phyloP scores from a whole-genome alignment of 2,797 vertebrate species.

The Selene dorsalis region DNA sequence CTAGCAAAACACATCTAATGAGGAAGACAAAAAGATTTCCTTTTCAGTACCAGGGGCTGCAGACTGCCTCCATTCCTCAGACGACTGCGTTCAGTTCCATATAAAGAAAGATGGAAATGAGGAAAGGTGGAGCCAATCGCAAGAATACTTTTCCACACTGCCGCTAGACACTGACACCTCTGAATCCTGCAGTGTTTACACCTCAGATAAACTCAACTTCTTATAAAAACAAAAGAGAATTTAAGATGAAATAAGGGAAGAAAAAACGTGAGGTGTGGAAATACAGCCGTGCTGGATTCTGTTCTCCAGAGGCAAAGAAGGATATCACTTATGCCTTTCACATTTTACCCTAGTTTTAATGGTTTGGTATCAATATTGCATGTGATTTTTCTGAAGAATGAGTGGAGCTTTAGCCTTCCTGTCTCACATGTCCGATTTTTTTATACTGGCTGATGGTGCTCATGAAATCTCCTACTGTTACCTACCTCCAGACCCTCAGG shows the following conservation, averaged over 20 bases:
- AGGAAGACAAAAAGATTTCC: conserved; percentile 63
- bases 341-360: conserved; percentile 42
- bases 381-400: conserved; percentile 54
- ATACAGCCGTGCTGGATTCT: conserved; percentile 24
- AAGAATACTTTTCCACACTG: conserved; percentile 71
- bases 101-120: conserved; percentile 67
- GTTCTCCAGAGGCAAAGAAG: conserved; percentile 30
- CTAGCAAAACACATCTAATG: conserved; percentile 39
- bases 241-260: conserved; percentile 1
- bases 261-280: conserved; percentile 3
- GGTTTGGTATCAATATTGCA: conserved; percentile 49
- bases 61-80: conserved; percentile 79
- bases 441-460: conserved; percentile 57
- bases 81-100: conserved; percentile 78
- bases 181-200: conserved; percentile 78
- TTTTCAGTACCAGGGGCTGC: conserved; percentile 73
- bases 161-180: conserved; percentile 76
- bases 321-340: conserved; percentile 70
- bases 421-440: conserved; percentile 41
- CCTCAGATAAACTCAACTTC: conserved; percentile 80
- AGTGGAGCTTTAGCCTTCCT: conserved; percentile 42
- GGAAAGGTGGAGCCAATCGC: conserved; percentile 46
- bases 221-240: conserved; percentile 45
- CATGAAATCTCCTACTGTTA: conserved; percentile 62
- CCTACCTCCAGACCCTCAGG: conserved; percentile 83